These are phyloP conservation scores for Sterna hirundo DNA, from an alignment of 2,113 vertebrate species.

Conservation along the genomic window DNA sequence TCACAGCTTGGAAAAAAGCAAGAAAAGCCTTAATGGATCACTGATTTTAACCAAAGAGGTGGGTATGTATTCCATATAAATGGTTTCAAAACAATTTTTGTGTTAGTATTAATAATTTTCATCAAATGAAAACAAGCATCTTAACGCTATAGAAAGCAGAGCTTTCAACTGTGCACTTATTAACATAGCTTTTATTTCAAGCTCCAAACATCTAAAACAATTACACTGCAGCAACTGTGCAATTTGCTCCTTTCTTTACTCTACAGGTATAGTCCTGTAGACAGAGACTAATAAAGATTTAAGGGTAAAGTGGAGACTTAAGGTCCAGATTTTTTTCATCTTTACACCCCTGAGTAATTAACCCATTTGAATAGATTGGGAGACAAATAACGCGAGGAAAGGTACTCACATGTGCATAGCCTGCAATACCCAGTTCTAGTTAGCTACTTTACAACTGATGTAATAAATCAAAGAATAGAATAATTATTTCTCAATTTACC, in stretches of 20 bases:
- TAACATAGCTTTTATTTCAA: conserved; percentile 76
- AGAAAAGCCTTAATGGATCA: conserved; percentile 81
- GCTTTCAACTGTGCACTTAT: conserved; percentile 65
- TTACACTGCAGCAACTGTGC: conserved; percentile 55
- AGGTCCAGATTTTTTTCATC: background rate
- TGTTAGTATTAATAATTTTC: conserved; percentile 80
- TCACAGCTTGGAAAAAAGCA: conserved; percentile 78
- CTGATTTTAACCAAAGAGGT: conserved; percentile 78
- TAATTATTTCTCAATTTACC: conserved; percentile 46
- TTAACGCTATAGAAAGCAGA: conserved; percentile 34
- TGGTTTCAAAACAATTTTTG: conserved; percentile 76
- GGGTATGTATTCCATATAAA: conserved; percentile 74
- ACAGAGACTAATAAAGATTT: conserved; percentile 50
- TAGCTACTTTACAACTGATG: conserved; percentile 53
- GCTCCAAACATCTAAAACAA: conserved; percentile 74
- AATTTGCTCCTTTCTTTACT: conserved; percentile 40
- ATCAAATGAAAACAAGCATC: conserved; percentile 72
- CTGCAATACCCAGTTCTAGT: background rate
- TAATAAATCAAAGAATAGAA: conserved; percentile 69
- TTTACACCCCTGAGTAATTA: conserved; percentile 34
- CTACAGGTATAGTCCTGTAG: conserved; percentile 43
- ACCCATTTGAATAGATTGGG: background rate
- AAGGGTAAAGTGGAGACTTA: conserved; percentile 34
- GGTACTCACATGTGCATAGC: background rate
- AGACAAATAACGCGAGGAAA: conserved; percentile 6